Conservation (phyloP, 2,113 vertebrate species). For the Jaculus jaculus region DNA sequence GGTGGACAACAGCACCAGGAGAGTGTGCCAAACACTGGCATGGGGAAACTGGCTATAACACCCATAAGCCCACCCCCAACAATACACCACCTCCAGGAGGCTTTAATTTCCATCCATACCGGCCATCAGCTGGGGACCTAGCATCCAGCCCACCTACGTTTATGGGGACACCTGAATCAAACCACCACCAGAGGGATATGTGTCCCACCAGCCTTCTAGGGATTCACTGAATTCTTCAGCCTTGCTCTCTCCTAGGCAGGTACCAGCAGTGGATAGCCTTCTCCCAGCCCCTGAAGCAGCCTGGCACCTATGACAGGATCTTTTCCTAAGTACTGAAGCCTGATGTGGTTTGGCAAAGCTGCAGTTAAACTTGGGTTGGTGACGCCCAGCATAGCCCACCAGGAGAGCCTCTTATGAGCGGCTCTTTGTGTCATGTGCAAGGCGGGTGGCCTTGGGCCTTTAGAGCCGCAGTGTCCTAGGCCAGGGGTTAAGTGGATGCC, state of each 20-base stretch:
- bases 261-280: accelerated
- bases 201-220: neutral
- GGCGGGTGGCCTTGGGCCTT: neutral
- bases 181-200: no score
- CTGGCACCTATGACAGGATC: neutral
- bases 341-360: neutral
- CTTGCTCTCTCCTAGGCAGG: neutral
- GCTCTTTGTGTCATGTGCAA: accelerated
- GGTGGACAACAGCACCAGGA: no score
- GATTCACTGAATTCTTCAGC: accelerated
- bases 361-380: neutral
- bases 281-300: neutral
- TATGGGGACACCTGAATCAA: no score
- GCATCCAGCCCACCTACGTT: no score
- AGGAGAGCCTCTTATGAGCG: accelerated
- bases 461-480: neutral
- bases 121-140: no score
- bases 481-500: slow-evolving; percentile 45
- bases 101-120: no score
- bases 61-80: no score
- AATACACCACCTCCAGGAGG: no score
- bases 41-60: no score
- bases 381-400: accelerated
- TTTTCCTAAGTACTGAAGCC: neutral
- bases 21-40: no score